phyloP scores from a whole-genome alignment of 2,888 invertebrate species.

The Dryocosmus kuriphilus region DNA sequence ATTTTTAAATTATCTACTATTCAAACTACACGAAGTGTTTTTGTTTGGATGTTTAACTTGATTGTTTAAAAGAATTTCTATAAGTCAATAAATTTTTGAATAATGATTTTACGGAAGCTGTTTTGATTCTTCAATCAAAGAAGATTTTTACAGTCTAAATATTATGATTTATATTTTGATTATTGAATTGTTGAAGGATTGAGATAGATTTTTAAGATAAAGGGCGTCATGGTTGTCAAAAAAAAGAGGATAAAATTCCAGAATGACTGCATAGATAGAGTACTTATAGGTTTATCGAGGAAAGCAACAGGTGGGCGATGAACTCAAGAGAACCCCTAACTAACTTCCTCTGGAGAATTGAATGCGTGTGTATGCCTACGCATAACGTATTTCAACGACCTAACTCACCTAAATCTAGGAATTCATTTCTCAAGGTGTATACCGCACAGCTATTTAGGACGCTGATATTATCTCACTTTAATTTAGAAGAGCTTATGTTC shows the following conservation, averaged over 20 bases:
- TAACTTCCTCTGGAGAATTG: constrained; percentile 44
- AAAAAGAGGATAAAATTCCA: neutral
- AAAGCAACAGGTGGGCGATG: constrained; percentile 65
- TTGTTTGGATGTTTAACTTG: too few species aligned
- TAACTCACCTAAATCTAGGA: neutral
- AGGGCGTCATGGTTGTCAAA: neutral
- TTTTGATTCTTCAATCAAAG: too few species aligned
- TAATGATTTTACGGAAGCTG: too few species aligned
- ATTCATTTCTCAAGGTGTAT: neutral
- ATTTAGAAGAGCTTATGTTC: neutral
- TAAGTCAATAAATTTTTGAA: too few species aligned
- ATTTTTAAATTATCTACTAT: too few species aligned
- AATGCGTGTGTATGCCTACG: constrained; percentile 65
- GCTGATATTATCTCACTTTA: neutral
- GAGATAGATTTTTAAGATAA: neutral
- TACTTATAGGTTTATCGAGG: neutral
- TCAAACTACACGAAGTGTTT: too few species aligned
- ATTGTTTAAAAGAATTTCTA: too few species aligned
- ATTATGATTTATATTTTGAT: neutral
- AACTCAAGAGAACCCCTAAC: constrained; percentile 48
- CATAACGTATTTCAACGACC: constrained; percentile 46
- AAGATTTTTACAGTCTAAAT: too few species aligned
- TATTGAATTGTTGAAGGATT: neutral
- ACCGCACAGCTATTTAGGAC: neutral
- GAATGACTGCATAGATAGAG: neutral